A percentile compares a stretch with the other conserved stretches of the same genome.
Conservation (phyloP, 2,888 invertebrate genomes). For the Taenaris catops region DNA sequence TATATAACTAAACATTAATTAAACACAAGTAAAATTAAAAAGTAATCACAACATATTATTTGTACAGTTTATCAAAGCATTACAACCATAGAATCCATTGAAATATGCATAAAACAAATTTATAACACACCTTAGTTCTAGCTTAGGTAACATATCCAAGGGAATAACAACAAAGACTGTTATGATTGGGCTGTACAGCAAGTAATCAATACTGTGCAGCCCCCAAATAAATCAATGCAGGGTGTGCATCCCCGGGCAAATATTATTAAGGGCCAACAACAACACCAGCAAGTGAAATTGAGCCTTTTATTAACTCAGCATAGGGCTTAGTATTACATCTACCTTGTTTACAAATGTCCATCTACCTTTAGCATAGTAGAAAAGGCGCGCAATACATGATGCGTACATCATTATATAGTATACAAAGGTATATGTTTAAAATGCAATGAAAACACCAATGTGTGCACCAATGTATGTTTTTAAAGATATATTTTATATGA, state of each 20-base stretch:
- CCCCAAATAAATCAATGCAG: conserved; percentile 20
- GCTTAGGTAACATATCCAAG: no score
- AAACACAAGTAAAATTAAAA: no score
- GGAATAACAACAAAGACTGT: conserved; percentile 12
- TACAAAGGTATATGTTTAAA: conserved; percentile 5
- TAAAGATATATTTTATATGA: no score
- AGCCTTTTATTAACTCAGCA: conserved; percentile 7
- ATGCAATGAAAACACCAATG: not conserved
- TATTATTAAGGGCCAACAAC: conserved; percentile 13
- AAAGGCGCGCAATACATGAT: conserved; percentile 26
- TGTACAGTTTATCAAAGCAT: no score
- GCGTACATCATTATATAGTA: conserved; percentile 7
- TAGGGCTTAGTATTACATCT: conserved; percentile 10
- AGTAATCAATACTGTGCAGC: conserved; percentile 17
- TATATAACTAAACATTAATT: no score
- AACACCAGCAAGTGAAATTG: conserved; percentile 11
- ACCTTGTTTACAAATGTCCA: conserved; percentile 3
- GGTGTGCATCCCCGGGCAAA: conserved; percentile 18
- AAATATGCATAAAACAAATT: not conserved
- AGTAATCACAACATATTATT: no score
- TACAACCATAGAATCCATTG: no score
- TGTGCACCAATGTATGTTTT: not conserved
- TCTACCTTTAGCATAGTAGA: conserved; percentile 12
- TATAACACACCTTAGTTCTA: no score
- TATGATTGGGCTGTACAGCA: not conserved